Base-by-base conservation (phyloP, 2,888 invertebrate genomes). In the Cotesia congregata region DNA sequence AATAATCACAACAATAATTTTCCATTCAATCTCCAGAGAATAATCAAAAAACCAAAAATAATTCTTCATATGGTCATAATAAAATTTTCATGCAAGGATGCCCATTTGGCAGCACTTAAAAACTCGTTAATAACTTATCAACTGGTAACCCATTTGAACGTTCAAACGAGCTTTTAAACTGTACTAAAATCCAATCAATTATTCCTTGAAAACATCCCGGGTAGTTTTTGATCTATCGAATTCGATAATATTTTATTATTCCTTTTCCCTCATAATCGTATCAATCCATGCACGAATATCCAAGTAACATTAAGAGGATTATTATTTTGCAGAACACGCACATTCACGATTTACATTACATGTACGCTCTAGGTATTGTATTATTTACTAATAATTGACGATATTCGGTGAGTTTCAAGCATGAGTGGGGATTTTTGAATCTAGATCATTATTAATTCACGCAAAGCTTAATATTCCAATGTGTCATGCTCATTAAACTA, bases 81-180 rank as follows among this genome's bases (percentile, higher is more conserved):
- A 50, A 12, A 12, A 9, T 30, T 70, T 60, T 67, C 6, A 38
- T 41, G 75, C 72, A 62, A 65, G 50, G 72, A 9, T 50, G 20
- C 17, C 30, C 62, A 61, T 72, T 17, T 3, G 62, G 70, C 72
- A 71, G 75, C 77, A 80, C 76, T 79, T 74, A 77, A 80, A 80
- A 81, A 79, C 77, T 77, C 80, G 73, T 82, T 77, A 80, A 82
- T 79, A 77, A 80, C 74, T 76, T 61, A 79, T 75, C 79, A 77
- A 75, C 30, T 62, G 77, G 40, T 41, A 73, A 78, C 70, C 38
- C 68, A 39, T 77, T 72, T 72, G 72, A 81, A 77, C 74, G 75
- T 73, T 78, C 73, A 79, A 82, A 81, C 77, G 79, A 80, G 80
- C 80, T 80, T 82, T 82, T 80, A 75, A 81, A 80, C 75, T 60